Evolutionary conservation across 2,797 vertebrate species (phyloP).

Genomic region (Salmo trutta): DNA sequence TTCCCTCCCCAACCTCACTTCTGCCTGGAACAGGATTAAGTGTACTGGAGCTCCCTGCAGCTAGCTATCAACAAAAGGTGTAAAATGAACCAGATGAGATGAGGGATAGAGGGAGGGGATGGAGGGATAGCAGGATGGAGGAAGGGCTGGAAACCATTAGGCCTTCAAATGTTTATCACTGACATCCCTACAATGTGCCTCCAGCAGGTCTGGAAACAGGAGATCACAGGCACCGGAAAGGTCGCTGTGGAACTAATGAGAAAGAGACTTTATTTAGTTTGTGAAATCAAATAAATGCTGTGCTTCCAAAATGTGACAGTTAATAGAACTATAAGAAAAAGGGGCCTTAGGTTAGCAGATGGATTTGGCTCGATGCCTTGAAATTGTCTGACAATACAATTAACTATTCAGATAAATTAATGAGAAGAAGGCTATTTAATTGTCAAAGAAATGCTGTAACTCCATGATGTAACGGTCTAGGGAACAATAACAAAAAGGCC

Average conservation of each 20-base stretch:
- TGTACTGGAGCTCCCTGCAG: slow-evolving; percentile 18
- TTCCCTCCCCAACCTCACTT: neutral
- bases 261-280: slow-evolving; percentile 25
- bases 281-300: slow-evolving; percentile 37
- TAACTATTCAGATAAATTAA: slow-evolving; percentile 7
- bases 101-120: slow-evolving; percentile 33
- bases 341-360: slow-evolving; percentile 10
- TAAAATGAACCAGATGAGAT: slow-evolving; percentile 68
- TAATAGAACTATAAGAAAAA: neutral
- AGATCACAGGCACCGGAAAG: slow-evolving; percentile 39
- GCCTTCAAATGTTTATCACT: slow-evolving; percentile 55
- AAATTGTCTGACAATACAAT: slow-evolving; percentile 31
- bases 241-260: slow-evolving; percentile 54
- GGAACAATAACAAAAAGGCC: neutral
- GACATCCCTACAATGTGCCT: slow-evolving; percentile 50
- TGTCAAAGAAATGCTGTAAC: neutral
- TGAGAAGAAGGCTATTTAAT: neutral
- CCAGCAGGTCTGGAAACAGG: slow-evolving; percentile 34
- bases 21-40: slow-evolving; percentile 21
- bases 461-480: neutral
- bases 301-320: slow-evolving; percentile 28
- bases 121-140: slow-evolving; percentile 17
- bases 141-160: slow-evolving; percentile 62
- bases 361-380: slow-evolving; percentile 12
- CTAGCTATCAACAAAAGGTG: slow-evolving; percentile 34